Base-by-base conservation (phyloP, 2,797 vertebrate genomes). In the Myotis pilosus region DNA sequence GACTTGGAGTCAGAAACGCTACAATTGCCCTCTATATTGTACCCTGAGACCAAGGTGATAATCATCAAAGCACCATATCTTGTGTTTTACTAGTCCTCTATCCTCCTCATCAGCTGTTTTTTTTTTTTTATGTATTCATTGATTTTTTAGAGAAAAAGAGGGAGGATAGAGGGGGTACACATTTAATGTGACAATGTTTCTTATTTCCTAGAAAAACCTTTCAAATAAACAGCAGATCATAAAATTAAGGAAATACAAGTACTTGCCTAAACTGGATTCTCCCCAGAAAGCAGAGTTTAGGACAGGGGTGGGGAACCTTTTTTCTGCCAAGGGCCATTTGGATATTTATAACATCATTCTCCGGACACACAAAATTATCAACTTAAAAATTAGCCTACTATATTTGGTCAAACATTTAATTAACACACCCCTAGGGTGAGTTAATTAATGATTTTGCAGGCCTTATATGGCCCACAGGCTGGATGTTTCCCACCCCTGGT, bases 191-290 rank as follows among this genome's bases (percentile, higher is more conserved):
- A 47, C n/a, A 79, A 76, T 68, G 62, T 57, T 85, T 92, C 51
- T 64, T 47, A 83, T 41, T 86, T 94, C 49, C 72, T 74, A 82
- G n/a, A 68, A 68, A 92, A 89, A 72, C 1, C 22, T 87, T 88
- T 68, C 55, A 91, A 69, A 49, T 62, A 30, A 82, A 84, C 4
- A 78, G 28, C 44, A 82, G 60, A 53, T 88, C 53, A 91, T 38
- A 72, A 85, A 95, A 44, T 33, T 75, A 30, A 95, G 44, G 36
- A 36, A 85, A 75, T 79, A 69, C 1, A 64, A 87, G 15, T 75
- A 51, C 36, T 81, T 88, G 3, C 86, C 78, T 92, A 53, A 72
- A 60, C 15, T 87, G 51, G 57, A 86, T 83, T 89, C 22, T 23
- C 30, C 51, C 10, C 90, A 78, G 62, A 89, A 78, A 49, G 74